phyloP scores from a whole-genome alignment of 2,797 vertebrate genomes.

The Xiphorhynchus erythropygius region DNA sequence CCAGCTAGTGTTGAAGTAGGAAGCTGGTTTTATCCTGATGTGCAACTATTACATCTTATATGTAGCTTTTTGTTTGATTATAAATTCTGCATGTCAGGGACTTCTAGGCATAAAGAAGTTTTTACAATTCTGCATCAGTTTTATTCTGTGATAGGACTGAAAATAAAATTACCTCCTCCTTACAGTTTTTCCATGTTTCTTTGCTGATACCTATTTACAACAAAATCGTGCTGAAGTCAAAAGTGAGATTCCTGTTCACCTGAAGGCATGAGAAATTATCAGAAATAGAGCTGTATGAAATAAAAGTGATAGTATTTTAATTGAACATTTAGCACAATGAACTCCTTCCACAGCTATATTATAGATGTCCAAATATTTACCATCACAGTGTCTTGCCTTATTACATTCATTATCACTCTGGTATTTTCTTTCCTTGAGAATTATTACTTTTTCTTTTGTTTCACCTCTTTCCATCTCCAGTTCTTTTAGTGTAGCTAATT shows the following conservation, averaged over 20 bases:
- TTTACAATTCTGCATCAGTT: background rate
- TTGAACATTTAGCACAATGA: background rate
- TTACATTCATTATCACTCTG: background rate
- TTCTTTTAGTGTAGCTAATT: background rate
- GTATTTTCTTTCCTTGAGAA: background rate
- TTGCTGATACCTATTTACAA: background rate
- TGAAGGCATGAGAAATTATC: background rate
- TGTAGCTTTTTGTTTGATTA: background rate
- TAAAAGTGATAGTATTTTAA: background rate
- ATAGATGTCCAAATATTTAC: background rate
- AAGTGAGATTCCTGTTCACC: background rate
- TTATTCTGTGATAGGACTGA: background rate
- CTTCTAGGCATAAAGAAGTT: background rate
- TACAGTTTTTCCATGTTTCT: background rate
- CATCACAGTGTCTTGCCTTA: background rate
- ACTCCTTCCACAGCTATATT: background rate
- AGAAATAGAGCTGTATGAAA: background rate
- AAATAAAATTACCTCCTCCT: background rate
- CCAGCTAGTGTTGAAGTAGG: background rate
- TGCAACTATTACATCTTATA: background rate
- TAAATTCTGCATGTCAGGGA: background rate
- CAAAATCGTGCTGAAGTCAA: background rate
- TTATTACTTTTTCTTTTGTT: background rate
- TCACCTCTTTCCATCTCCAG: background rate
- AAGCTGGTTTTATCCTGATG: background rate